Evolutionary conservation across 2,797 vertebrate genomes (phyloP).

Genomic region (Cynodonichthys magdalenae): DNA sequence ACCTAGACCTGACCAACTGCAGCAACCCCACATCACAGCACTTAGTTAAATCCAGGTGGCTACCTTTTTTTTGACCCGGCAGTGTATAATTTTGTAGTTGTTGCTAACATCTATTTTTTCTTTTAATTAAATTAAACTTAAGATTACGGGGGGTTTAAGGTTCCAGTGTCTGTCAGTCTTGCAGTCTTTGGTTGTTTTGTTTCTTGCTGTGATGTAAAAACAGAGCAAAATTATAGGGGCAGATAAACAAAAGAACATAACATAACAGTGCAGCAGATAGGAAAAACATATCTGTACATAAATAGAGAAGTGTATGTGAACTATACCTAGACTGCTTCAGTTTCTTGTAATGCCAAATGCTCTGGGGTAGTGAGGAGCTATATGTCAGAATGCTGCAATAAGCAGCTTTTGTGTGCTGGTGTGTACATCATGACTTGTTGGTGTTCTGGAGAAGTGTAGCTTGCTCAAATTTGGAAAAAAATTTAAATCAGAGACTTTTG

Average conservation of each 20-base stretch:
- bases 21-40: too few species aligned
- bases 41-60: too few species aligned
- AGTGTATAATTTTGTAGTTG: conserved; percentile 2
- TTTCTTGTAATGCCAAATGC: not conserved
- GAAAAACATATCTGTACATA: not conserved
- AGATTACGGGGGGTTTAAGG: not conserved
- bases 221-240: not conserved
- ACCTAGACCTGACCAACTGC: too few species aligned
- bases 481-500: too few species aligned
- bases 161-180: too few species aligned
- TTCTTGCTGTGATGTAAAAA: not conserved
- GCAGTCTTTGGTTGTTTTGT: conserved; percentile 1
- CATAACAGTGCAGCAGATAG: not conserved
- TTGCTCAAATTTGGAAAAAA: not conserved
- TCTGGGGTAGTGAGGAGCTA: not conserved
- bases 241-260: not conserved
- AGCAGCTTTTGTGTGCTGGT: not conserved
- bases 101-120: conserved; percentile 10
- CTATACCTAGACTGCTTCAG: not conserved
- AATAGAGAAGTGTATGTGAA: not conserved
- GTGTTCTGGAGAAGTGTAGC: not conserved
- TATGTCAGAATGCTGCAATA: not conserved
- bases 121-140: conserved; percentile 5
- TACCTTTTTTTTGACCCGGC: too few species aligned
- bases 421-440: not conserved